Evolutionary conservation across 2,113 vertebrate genomes (phyloP).

Genomic region (Tachycineta bicolor): DNA sequence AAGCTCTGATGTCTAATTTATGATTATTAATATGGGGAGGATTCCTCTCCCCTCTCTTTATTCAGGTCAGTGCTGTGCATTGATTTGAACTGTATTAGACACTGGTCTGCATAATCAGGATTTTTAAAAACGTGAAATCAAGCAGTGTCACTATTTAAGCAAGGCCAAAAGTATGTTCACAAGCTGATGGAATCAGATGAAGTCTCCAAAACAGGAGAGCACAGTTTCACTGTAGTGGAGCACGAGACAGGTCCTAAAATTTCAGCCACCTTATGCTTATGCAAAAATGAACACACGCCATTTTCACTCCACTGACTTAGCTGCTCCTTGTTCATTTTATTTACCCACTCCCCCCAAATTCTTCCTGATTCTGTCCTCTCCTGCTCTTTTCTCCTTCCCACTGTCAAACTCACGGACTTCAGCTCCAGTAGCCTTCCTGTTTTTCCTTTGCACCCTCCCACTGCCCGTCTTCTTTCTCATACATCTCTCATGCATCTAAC

Average conservation of each 20-base stretch:
- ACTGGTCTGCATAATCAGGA: background rate
- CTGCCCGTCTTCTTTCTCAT: background rate
- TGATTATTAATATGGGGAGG: accelerated
- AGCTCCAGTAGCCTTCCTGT: background rate
- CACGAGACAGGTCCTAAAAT: background rate
- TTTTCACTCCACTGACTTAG: background rate
- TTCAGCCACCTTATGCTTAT: background rate
- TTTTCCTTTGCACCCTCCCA: background rate
- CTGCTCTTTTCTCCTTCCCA: background rate
- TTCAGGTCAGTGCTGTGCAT: background rate
- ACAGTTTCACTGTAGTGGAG: background rate
- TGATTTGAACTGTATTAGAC: background rate
- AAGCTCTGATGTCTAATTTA: background rate
- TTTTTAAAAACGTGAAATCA: background rate
- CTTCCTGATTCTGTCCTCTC: background rate
- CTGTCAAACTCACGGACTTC: background rate
- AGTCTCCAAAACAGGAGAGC: background rate
- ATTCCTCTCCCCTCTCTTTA: background rate
- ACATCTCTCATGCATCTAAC: background rate
- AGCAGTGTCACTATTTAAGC: background rate
- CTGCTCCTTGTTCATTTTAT: background rate
- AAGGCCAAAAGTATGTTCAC: background rate
- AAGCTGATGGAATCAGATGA: background rate
- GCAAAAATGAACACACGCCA: background rate
- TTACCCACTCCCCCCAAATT: background rate